Conservation (phyloP, 2,113 vertebrate genomes). For the Larimichthys crocea region DNA sequence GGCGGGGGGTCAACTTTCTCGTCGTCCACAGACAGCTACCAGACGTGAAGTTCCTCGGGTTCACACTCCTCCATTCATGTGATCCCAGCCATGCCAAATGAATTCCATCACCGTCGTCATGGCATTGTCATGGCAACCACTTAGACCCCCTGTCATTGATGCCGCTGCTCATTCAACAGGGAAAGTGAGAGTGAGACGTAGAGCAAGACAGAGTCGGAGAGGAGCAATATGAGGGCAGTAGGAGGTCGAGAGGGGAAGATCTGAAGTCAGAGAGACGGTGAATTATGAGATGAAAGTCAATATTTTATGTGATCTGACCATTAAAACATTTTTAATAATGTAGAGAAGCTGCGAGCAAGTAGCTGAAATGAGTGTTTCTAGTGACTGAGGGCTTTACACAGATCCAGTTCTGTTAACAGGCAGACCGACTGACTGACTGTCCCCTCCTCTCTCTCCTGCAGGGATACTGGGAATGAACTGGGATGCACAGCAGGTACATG, state of each 20-base stretch:
- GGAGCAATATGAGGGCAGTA: conserved; percentile 30
- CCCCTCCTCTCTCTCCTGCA: conserved; percentile 43
- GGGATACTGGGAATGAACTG: conserved; percentile 53
- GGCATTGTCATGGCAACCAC: conserved; percentile 75
- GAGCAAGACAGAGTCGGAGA: neutral
- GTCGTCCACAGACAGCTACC: neutral
- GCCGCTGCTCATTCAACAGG: conserved; percentile 62
- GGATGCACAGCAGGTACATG: conserved; percentile 77
- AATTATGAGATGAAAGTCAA: conserved; percentile 50
- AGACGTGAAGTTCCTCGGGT: conserved; percentile 50
- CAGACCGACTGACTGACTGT: conserved; percentile 28
- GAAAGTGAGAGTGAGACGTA: conserved; percentile 32
- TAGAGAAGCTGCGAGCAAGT: conserved; percentile 17
- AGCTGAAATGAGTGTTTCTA: conserved; percentile 37
- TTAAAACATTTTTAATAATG: conserved; percentile 53
- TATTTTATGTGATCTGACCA: conserved; percentile 56
- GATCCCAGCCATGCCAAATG: conserved; percentile 37
- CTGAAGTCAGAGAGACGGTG: conserved; percentile 27
- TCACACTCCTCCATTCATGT: conserved; percentile 64
- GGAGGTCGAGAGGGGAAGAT: conserved; percentile 30
- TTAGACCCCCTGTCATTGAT: conserved; percentile 59
- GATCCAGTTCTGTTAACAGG: conserved; percentile 40
- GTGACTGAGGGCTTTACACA: conserved; percentile 36
- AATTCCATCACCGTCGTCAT: conserved; percentile 74
- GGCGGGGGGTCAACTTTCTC: conserved; percentile 5